A percentile compares a stretch with the other conserved stretches of the same genome.
Evolutionary conservation across 2,888 invertebrate genomes (phyloP).

Genomic region (Callyntrura sp.): DNA sequence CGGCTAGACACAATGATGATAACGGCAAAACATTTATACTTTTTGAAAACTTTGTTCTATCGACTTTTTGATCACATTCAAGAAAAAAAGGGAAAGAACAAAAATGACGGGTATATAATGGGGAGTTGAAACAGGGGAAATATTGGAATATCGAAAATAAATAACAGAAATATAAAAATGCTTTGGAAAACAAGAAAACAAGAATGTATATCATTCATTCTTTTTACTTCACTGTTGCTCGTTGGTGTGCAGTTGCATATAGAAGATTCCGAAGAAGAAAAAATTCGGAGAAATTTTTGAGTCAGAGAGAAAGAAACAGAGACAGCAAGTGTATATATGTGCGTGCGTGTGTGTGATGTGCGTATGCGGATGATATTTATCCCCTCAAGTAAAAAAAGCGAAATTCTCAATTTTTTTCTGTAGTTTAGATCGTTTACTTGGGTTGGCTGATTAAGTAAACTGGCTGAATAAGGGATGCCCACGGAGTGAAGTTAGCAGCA

Average conservation of each 20-base stretch:
- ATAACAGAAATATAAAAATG: constrained; percentile 19
- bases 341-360: not conserved
- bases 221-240: no score
- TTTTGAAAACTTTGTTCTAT: constrained; percentile 12
- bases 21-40: not conserved
- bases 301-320: not conserved
- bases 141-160: constrained; percentile 41
- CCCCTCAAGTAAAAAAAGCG: constrained; percentile 39
- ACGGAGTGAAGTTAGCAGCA: not conserved
- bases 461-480: constrained; percentile 40
- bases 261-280: not conserved
- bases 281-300: no score
- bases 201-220: constrained; percentile 15
- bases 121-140: not conserved
- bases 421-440: constrained; percentile 30
- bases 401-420: constrained; percentile 9
- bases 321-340: not conserved
- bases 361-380: constrained; percentile 2
- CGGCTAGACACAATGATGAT: not conserved
- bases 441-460: constrained; percentile 48
- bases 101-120: no score
- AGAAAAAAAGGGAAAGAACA: no score
- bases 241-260: not conserved
- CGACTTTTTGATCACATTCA: constrained; percentile 3
- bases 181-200: not conserved